Base-by-base conservation (phyloP, 2,113 vertebrate genomes). In the Syrmaticus mikado region DNA sequence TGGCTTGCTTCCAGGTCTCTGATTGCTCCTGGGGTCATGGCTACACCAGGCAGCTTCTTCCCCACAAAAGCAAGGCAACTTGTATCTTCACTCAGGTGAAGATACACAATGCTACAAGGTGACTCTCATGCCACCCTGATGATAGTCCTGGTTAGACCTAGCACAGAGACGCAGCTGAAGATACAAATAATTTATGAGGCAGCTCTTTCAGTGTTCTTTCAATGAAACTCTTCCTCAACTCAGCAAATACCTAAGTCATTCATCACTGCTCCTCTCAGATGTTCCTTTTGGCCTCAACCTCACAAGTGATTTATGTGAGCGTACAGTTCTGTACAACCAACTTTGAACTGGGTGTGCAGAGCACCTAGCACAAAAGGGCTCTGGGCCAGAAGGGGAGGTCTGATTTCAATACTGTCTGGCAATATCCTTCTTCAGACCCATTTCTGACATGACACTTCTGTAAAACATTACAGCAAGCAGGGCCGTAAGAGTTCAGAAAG, bases 71-170 rank as follows among this genome's bases (percentile, higher is more conserved):
- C 36, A 62, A 71, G 34, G 52, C 74, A 68, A 18, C 1, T 1
- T 43, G 28, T 87, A 89, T 89, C 46, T 68, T 52, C 46, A 20
- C 24, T 10, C 36, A 66, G 40, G 68, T 55, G 38, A 38, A 30
- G 1, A 4, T 0, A 3, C 13, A 2, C 1, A 13, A 25, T 25
- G 65, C 41, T 10, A 25, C 1, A 2, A 38, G 14, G 25, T 57
- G 53, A 72, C 52, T 83, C 36, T 28, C 0, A 6, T 72, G 45
- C 36, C 64, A 74, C 20, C 3, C 20, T 50, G 65, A 55, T 8
- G 30, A 27, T 74, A 34, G 32, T 52, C 34, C 34, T 15, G 32
- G 70, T 27, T 13, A 79, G 82, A 11, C 89, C 73, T 57, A 60
- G 40, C 38, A 46, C 41, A 64, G 18, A 10, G 11, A 3, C 58